Base-by-base conservation (phyloP, 1,140 invertebrate species). In the Drosophila albomicans region DNA sequence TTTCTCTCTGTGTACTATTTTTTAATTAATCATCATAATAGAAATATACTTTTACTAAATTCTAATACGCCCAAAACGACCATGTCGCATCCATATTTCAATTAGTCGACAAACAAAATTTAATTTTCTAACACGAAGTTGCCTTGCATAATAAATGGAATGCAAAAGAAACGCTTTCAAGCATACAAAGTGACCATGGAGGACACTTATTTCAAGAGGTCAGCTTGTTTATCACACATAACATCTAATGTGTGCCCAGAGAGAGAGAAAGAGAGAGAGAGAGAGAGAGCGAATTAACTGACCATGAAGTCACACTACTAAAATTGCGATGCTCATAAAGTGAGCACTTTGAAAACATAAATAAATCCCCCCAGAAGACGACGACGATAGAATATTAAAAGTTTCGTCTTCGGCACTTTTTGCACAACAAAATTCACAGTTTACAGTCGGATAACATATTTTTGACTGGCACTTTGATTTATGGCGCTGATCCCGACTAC, bases 401-500 rank as follows among this genome's bases (percentile, higher is more conserved):
- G 1, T 45, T 30, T 25, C 45, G 57, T 45, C 28, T 54, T 38
- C 35, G 7, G 7, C 7, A 10, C 6, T 13, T 11, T 15, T 46
- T 35, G 11, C n/a, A 4, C 5, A 6, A n/a, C 8, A 10, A 43
- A 20, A 63, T 35, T 54, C 52, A 32, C 48, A 63, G 45, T 75
- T 70, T 62, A 63, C 41, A 70, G 58, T 49, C 59, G 52, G 59
- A 79, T 88, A 88, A 84, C 85, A 88, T 84, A 89, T 89, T 88
- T 88, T 87, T 88, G 85, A 84, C 85, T 88, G 61, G 74, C 49
- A 38, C 70, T 84, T 88, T 89, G 85, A 89, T 89, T 89, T 90
- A 89, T 90, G 85, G 75, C 69, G 49, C 75, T 79, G 57, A 43
- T 70, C 16, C 71, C 38, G 51, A 49, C 11, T 63, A 10, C 61